phyloP scores from a whole-genome alignment of 2,888 invertebrate genomes.

The Clusia tigrina region DNA sequence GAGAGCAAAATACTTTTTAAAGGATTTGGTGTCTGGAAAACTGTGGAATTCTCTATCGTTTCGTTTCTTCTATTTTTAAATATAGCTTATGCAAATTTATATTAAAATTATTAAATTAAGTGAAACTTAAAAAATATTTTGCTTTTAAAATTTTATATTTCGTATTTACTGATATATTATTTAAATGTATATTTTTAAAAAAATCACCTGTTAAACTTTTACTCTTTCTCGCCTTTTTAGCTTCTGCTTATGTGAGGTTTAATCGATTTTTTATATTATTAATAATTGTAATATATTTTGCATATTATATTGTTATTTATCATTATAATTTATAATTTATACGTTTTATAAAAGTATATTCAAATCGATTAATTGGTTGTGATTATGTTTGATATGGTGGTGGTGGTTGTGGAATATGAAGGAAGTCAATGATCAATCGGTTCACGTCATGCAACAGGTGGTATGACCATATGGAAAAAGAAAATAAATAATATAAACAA shows the following conservation, averaged over 20 bases:
- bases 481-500: conserved; percentile 36
- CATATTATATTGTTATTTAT: conserved; percentile 18
- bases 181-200: conserved; percentile 18
- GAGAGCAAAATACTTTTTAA: too few relatives aligned
- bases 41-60: too few relatives aligned
- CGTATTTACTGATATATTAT: too few relatives aligned
- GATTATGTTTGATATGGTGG: conserved; percentile 24
- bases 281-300: conserved; percentile 10
- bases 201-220: conserved; percentile 88
- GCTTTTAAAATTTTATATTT: too few relatives aligned
- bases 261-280: conserved; percentile 26
- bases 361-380: conserved; percentile 14
- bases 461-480: conserved; percentile 49
- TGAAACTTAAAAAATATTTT: too few relatives aligned
- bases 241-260: conserved; percentile 72
- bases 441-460: conserved; percentile 60
- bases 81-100: too few relatives aligned
- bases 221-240: conserved; percentile 95
- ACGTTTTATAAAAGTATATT: conserved; percentile 28
- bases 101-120: too few relatives aligned
- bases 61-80: too few relatives aligned
- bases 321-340: conserved; percentile 26
- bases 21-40: too few relatives aligned
- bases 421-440: conserved; percentile 50
- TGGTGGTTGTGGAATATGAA: conserved; percentile 45